These are phyloP conservation scores for Drosophila azteca DNA, from an alignment of 1,140 invertebrate species.

Conservation along the genomic window DNA sequence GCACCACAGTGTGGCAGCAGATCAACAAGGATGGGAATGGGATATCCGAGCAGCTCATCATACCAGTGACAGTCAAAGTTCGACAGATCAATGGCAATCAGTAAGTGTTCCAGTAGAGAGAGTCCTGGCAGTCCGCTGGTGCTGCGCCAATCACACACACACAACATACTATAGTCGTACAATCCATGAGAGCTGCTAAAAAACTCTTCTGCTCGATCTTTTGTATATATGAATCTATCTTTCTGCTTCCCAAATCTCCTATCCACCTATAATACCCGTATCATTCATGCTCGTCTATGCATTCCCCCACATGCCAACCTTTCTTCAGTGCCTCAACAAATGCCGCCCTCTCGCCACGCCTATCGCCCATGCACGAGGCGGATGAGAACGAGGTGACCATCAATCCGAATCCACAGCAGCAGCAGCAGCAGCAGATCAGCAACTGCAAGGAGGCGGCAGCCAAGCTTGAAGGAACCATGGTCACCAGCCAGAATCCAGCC, in stretches of 20 bases:
- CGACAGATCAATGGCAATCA: constrained; percentile 81
- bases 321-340: constrained; percentile 56
- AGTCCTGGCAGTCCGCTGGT: neutral
- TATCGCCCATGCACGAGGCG: constrained; percentile 80
- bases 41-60: constrained; percentile 71
- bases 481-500: constrained; percentile 41
- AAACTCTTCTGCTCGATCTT: constrained; percentile 9
- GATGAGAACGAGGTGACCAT: constrained; percentile 61
- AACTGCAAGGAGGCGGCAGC: constrained; percentile 67
- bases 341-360: constrained; percentile 71
- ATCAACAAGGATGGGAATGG: constrained; percentile 86
- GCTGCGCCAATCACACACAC: neutral
- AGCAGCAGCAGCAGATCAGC: constrained; percentile 18
- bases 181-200: constrained; percentile 28
- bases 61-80: constrained; percentile 75
- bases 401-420: constrained; percentile 8
- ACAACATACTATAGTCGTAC: neutral
- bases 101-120: constrained; percentile 64
- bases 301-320: constrained; percentile 31
- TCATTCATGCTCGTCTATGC: constrained; percentile 48
- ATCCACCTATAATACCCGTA: constrained; percentile 9
- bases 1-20: constrained; percentile 97
- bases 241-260: too few relatives aligned
- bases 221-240: constrained; percentile 20
- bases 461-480: constrained; percentile 52